Conservation (phyloP, 2,797 vertebrate species). For the Dicrostonyx torquatus region DNA sequence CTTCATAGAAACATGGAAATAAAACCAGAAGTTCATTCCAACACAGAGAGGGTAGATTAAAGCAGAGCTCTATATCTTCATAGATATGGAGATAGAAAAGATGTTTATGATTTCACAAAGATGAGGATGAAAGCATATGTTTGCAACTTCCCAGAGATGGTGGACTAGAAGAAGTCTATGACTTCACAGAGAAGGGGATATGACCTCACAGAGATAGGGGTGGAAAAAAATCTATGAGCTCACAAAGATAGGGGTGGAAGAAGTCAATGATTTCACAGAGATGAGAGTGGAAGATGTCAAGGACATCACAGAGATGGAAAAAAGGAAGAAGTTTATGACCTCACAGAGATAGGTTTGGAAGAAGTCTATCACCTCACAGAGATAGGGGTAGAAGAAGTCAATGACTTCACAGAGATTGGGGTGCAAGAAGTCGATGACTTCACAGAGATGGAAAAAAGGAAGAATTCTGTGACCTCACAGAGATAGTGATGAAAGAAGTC, state of each 20-base stretch:
- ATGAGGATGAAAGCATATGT: no score
- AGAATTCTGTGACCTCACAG: no score
- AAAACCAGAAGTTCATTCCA: background rate
- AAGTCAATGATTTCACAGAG: background rate
- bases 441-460: no score
- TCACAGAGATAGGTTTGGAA: background rate
- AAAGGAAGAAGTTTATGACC: background rate
- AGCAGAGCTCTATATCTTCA: background rate
- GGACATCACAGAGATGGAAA: background rate
- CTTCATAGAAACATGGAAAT: background rate
- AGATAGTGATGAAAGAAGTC: no score
- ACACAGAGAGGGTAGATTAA: background rate
- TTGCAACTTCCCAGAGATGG: no score
- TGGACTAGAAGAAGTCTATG: background rate
- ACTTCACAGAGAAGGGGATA: background rate
- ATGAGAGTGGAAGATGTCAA: background rate
- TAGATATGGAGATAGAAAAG: background rate
- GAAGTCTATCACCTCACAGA: background rate
- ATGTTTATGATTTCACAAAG: background rate
- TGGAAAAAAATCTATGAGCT: no score
- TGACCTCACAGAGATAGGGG: background rate
- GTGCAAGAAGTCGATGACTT: background rate
- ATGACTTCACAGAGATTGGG: background rate
- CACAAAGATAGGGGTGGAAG: background rate
- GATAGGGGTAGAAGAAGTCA: background rate